Base-by-base conservation (phyloP, 1,140 invertebrate species). In the Aphelinus certus region DNA sequence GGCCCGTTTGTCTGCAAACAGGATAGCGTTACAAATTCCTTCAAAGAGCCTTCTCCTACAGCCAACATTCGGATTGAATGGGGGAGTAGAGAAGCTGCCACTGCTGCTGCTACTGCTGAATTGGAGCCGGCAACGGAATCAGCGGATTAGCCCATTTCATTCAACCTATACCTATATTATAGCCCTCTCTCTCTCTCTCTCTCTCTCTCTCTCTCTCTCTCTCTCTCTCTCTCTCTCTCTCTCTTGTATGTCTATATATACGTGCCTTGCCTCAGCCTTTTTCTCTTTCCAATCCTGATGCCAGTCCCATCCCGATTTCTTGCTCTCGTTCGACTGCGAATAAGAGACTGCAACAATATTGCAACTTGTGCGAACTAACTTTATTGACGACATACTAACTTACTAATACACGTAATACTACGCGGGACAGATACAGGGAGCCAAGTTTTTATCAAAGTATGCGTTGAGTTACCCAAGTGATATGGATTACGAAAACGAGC, bases 101-200 rank as follows among this genome's bases (percentile, higher is more conserved):
- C 74, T 26, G 26, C 26, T 26, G 26, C 26, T 26, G 26, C 26
- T 26, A 26, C 26, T 26, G 64, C 48, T 72, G 66, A 64, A 76
- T 80, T 70, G 69, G 79, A 75, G 63, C 76, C 72, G 73, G 47
- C 63, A 77, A 79, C 76, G 77, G 79, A 84, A 83, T 83, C 82
- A 83, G 78, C 79, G 80, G 83, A 83, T 85, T 83, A 85, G 80
- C 76, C 68, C 73, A 56, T 73, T 76, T 83, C 81, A 82, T 83
- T 84, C 79, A 79, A 77, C 78, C 62, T 45, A 42, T 7, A 6
- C 48, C 51, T 26, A 47, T 47, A 47, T 3, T 62, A 45, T 9
- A 42, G 47, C n/a, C 42, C 42, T 57, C 61, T 51, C 46, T 60
- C 55, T 73, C 9, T 60, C 26, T 60, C 43, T n/a, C 47, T n/a